A percentile compares a stretch with the other conserved stretches of the same genome.
These are phyloP conservation scores for Seira musarum DNA, from an alignment of 2,888 invertebrate genomes.

Conservation along the genomic window DNA sequence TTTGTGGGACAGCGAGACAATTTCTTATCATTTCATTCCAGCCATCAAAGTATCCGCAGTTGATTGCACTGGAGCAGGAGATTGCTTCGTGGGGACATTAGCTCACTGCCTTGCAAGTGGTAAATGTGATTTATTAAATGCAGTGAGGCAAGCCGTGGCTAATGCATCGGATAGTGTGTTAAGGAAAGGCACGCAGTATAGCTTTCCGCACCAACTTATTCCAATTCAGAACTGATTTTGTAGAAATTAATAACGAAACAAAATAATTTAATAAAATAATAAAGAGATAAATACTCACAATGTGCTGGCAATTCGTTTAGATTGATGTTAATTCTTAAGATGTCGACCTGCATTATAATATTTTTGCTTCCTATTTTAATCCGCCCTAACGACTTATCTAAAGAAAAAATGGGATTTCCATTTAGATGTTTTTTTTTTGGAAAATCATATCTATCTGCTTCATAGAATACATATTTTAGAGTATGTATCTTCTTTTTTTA, in stretches of 20 bases:
- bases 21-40: conserved; percentile 49
- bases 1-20: too few species aligned
- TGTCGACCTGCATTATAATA: too few species aligned
- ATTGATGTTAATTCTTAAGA: too few species aligned
- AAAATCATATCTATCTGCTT: too few species aligned
- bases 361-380: too few species aligned
- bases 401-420: too few species aligned
- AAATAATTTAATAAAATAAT: background rate
- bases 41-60: conserved; percentile 66
- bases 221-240: background rate
- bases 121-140: conserved; percentile 39
- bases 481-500: too few species aligned
- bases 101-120: conserved; percentile 83
- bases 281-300: too few species aligned
- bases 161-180: conserved; percentile 67
- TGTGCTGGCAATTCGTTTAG: too few species aligned
- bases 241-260: background rate
- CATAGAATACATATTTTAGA: too few species aligned
- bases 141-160: conserved; percentile 59
- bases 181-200: conserved; percentile 66
- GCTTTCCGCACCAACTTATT: conserved; percentile 63
- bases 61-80: conserved; percentile 84
- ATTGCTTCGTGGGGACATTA: conserved; percentile 94
- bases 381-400: too few species aligned
- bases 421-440: too few species aligned